Percentiles rank a stretch among this genome's conserved stretches.
Conservation (phyloP, 2,113 vertebrate species). For the Planiliza haematocheilus region DNA sequence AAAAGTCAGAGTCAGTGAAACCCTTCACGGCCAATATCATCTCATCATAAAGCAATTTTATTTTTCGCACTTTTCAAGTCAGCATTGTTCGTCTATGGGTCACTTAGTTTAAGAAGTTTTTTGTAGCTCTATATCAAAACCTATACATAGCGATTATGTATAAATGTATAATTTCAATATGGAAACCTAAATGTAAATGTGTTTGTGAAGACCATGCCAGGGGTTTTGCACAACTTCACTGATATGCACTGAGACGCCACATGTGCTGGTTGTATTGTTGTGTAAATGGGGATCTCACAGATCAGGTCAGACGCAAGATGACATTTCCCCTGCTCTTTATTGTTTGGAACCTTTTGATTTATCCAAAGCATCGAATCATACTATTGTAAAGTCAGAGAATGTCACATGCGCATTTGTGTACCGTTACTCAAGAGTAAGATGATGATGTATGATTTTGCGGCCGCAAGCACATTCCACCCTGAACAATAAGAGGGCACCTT, state of each 20-base stretch:
- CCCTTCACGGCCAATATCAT: slow-evolving; percentile 21
- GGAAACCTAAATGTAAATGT: slow-evolving; percentile 51
- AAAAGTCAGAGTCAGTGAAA: slow-evolving; percentile 27
- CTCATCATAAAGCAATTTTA: slow-evolving; percentile 14
- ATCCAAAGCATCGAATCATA: slow-evolving; percentile 64
- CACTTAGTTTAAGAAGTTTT: slow-evolving; percentile 49
- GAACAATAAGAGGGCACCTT: slow-evolving; percentile 47
- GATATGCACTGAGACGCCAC: slow-evolving; percentile 73
- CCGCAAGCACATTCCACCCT: neutral
- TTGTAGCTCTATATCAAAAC: slow-evolving; percentile 59
- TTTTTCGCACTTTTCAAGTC: slow-evolving; percentile 17
- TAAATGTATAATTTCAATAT: slow-evolving; percentile 52
- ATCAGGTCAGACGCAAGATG: slow-evolving; percentile 15
- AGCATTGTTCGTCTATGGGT: slow-evolving; percentile 23
- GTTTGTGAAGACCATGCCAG: slow-evolving; percentile 36
- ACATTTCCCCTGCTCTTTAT: slow-evolving; percentile 4
- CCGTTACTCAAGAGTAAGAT: neutral
- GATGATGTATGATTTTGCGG: slow-evolving; percentile 33
- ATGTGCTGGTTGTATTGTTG: slow-evolving; percentile 33
- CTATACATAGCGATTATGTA: slow-evolving; percentile 68
- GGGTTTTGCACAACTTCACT: slow-evolving; percentile 52
- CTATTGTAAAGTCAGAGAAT: slow-evolving; percentile 58
- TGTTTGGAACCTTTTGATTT: slow-evolving; percentile 52
- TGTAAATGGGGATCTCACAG: slow-evolving; percentile 21
- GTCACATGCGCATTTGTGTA: slow-evolving; percentile 16